phyloP scores from a whole-genome alignment of 2,888 invertebrate species.

The Lasius platythorax region DNA sequence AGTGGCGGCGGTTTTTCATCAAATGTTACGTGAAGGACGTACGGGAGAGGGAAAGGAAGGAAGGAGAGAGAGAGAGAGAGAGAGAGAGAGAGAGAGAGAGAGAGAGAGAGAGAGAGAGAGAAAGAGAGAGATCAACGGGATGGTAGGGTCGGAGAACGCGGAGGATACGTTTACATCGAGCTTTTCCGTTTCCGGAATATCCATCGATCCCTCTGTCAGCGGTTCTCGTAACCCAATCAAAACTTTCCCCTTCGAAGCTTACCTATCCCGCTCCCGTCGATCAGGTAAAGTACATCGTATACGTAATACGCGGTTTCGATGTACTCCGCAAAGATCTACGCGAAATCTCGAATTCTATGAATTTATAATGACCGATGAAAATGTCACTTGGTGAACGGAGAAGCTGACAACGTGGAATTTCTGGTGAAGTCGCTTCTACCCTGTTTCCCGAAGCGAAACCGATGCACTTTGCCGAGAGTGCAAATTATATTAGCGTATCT shows the following conservation, averaged over 20 bases:
- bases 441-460: background rate
- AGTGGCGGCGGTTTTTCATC: slow-evolving; percentile 60
- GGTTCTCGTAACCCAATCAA: slow-evolving; percentile 75
- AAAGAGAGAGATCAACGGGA: background rate
- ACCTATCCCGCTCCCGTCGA: slow-evolving; percentile 60
- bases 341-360: slow-evolving; percentile 48
- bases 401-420: slow-evolving; percentile 18
- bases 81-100: slow-evolving; percentile 8
- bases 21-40: slow-evolving; percentile 66
- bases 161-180: slow-evolving; percentile 70
- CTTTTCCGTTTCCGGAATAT: slow-evolving; percentile 73
- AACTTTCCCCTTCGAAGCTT: slow-evolving; percentile 73
- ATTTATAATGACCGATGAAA: slow-evolving; percentile 38
- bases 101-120: slow-evolving; percentile 27
- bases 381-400: slow-evolving; percentile 1
- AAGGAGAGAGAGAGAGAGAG: background rate
- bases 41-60: slow-evolving; percentile 38
- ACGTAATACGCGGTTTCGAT: background rate
- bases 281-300: slow-evolving; percentile 42
- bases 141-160: slow-evolving; percentile 15
- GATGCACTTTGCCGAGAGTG: background rate
- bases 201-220: slow-evolving; percentile 73
- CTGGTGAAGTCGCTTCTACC: background rate
- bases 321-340: slow-evolving; percentile 16
- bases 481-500: background rate